A percentile compares a stretch with the other conserved stretches of the same genome.
Conservation (phyloP, 2,113 vertebrate genomes). For the Tringa solitaria region DNA sequence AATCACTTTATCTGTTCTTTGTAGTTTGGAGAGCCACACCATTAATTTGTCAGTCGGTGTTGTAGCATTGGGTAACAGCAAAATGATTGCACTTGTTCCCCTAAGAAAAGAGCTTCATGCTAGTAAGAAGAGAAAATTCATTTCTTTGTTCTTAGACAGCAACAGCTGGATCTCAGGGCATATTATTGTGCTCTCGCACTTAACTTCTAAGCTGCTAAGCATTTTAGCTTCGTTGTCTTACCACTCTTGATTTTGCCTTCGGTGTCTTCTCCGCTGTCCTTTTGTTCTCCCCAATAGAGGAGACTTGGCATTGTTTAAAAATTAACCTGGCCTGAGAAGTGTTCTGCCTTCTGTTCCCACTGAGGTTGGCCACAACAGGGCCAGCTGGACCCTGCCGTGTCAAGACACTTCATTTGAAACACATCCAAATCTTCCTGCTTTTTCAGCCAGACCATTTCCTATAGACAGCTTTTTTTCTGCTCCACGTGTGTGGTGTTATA, state of each 20-base stretch:
- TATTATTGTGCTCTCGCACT: not conserved
- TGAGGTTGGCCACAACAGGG: not conserved
- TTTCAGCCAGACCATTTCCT: not conserved
- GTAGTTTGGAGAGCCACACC: not conserved
- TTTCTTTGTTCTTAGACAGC: conserved; percentile 40
- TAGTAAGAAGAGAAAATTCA: not conserved
- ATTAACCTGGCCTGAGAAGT: not conserved
- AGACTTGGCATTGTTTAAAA: not conserved
- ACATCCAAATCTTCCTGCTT: not conserved
- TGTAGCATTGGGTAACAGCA: not conserved
- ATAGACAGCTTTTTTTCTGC: not conserved
- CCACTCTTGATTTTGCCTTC: not conserved
- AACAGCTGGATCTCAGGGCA: not conserved
- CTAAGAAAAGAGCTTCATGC: not conserved
- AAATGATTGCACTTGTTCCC: not conserved
- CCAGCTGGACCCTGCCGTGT: not conserved
- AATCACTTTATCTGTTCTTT: not conserved
- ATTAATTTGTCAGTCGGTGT: conserved; percentile 3
- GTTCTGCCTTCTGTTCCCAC: not conserved
- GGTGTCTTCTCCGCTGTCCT: not conserved
- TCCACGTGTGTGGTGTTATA: not conserved
- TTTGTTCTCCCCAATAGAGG: not conserved
- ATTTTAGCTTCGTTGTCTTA: not conserved
- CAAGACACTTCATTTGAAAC: not conserved
- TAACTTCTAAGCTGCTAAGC: not conserved